Evolutionary conservation across 1,140 invertebrate genomes (phyloP).

Genomic region (Pseudomyrmex dendroicus): DNA sequence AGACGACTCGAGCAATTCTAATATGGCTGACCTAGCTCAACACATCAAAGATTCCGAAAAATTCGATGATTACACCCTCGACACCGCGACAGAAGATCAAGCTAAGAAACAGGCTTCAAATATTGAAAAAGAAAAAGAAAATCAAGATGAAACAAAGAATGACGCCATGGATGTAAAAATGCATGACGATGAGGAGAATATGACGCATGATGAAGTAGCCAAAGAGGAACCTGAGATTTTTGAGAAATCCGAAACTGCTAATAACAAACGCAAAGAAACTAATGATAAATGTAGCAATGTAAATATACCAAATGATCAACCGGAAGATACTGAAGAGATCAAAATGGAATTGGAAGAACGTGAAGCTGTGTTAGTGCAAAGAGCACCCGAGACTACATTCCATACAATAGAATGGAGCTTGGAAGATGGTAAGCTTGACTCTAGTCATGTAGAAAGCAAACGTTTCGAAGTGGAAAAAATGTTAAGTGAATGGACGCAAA

Average conservation of each 20-base stretch:
- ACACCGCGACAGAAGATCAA: conserved; percentile 93
- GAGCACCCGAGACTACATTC: conserved; percentile 90
- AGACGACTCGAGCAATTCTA: conserved; percentile 83
- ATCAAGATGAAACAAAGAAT: conserved; percentile 86
- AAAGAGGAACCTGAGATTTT: conserved; percentile 83
- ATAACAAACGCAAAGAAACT: conserved; percentile 83
- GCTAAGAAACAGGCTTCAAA: conserved; percentile 90
- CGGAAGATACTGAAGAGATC: conserved; percentile 85
- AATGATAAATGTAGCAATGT: conserved; percentile 1
- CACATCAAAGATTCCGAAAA: conserved; percentile 93
- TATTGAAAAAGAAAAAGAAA: conserved; percentile 86
- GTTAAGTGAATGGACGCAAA: conserved; percentile 85
- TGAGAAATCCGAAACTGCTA: conserved; percentile 77
- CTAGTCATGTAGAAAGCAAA: conserved; percentile 74
- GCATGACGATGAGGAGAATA: conserved; percentile 81
- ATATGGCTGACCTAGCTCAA: conserved; percentile 91
- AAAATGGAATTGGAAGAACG: conserved; percentile 45
- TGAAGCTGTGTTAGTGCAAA: conserved; percentile 86
- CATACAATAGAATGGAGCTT: conserved; percentile 85
- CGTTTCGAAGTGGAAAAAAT: conserved; percentile 86
- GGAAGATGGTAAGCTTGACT: conserved; percentile 59
- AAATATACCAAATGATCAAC: not conserved
- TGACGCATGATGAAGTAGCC: conserved; percentile 72
- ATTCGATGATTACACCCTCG: conserved; percentile 87
- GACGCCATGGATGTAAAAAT: conserved; percentile 86